These are phyloP conservation scores for Etheostoma perlongum DNA, from an alignment of 2,797 vertebrate genomes.

Conservation along the genomic window DNA sequence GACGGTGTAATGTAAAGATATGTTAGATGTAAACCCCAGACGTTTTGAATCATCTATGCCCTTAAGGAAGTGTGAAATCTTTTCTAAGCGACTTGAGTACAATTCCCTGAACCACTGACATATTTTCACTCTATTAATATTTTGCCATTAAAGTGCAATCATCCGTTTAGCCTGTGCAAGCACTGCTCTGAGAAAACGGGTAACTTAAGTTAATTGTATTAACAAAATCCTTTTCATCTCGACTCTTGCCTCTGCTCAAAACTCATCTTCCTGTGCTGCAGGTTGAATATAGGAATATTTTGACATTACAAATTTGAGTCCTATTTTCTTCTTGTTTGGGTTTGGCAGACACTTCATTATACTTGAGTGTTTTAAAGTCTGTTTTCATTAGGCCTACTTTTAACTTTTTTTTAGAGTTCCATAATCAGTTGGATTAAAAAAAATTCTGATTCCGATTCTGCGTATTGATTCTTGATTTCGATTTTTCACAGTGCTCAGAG, in stretches of 20 bases:
- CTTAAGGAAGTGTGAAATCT: constrained; percentile 55
- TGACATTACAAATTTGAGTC: constrained; percentile 47
- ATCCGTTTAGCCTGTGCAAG: constrained; percentile 60
- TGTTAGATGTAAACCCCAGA: constrained; percentile 46
- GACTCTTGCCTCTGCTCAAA: constrained; percentile 50
- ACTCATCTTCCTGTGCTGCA: constrained; percentile 40
- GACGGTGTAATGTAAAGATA: constrained; percentile 17
- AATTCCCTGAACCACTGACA: constrained; percentile 71
- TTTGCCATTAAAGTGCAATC: constrained; percentile 69
- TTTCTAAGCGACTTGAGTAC: constrained; percentile 50
- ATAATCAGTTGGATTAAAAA: too few relatives aligned
- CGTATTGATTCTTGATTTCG: too few relatives aligned
- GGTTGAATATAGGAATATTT: constrained; percentile 51
- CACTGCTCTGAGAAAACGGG: constrained; percentile 52
- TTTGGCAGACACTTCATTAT: constrained; percentile 18
- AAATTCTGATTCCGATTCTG: too few relatives aligned
- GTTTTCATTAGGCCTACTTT: too few relatives aligned
- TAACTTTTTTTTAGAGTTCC: too few relatives aligned
- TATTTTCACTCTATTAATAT: constrained; percentile 73
- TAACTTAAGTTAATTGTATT: constrained; percentile 69
- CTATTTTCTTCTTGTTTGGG: constrained; percentile 21
- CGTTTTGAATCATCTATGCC: constrained; percentile 47
- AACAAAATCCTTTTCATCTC: constrained; percentile 68
- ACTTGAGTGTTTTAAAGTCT: neutral
- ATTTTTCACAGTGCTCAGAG: too few relatives aligned